Evolutionary conservation across 1,140 invertebrate genomes (phyloP), one percentile per base, ranked within the genome.

Genomic region (Hormaphis cornu): DNA sequence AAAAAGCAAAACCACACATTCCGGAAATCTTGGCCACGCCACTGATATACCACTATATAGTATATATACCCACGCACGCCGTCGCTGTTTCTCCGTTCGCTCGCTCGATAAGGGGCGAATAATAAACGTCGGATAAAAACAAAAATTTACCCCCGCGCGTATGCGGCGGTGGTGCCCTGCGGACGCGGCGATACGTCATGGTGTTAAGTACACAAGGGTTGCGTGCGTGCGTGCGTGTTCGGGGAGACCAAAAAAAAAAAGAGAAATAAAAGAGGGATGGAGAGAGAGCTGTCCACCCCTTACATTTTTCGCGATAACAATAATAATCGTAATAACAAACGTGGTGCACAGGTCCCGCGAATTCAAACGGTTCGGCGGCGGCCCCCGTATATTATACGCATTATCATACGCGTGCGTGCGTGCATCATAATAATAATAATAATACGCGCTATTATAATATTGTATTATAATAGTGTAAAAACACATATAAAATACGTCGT

Each of bases 271-370:
- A n/a, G n/a, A n/a, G n/a, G n/a, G n/a, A n/a, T n/a, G n/a, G n/a
- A 58, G 33, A 58, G 30, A 58, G 26, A 46, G 26, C 42, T n/a
- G 24, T 63, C 24, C 61, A 48, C 61, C 61, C 61, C 61, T 50
- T 66, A 66, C 44, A 48, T 66, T 50, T 46, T 66, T 50, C 61
- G 16, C 61, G 61, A 66, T 66, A 46, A n/a, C 28, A 61, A 61
- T 61, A 61, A 61, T 61, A 63, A 66, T 66, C 30, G 61, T 33
- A 66, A 66, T 66, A 66, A 66, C 50, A 66, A 66, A 66, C 33
- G 61, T 48, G 61, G n/a, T n/a, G n/a, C n/a, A n/a, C 61, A 50
- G 61, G 61, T 66, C 61, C 61, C 42, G 61, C 42, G 28, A 66
- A 22, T 16, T 20, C 28, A 3, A n/a, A n/a, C n/a, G n/a, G n/a